Evolutionary conservation across 1,140 invertebrate species (phyloP).

Genomic region (Eumaeus atala): DNA sequence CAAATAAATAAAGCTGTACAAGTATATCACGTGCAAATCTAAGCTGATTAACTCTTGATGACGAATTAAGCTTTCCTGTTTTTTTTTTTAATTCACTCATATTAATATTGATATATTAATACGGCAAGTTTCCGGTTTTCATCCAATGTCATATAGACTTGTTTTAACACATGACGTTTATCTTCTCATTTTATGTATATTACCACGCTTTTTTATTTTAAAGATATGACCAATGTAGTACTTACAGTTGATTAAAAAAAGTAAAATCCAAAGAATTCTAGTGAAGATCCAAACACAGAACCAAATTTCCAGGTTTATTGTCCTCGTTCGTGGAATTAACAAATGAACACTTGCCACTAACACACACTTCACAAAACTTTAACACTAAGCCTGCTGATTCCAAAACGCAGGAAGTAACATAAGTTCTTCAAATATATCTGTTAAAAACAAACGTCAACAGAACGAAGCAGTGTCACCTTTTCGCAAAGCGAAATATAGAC

Average conservation of each 20-base stretch:
- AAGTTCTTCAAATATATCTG: constrained; percentile 62
- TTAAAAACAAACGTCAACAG: constrained; percentile 59
- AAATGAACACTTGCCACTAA: constrained; percentile 44
- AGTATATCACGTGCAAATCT: not conserved
- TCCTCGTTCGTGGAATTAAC: not conserved
- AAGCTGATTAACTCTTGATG: constrained; percentile 1
- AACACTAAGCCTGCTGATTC: constrained; percentile 54
- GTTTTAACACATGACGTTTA: no score
- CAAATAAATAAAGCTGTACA: not conserved
- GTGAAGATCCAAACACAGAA: not conserved
- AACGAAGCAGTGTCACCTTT: constrained; percentile 54
- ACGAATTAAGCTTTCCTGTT: not conserved
- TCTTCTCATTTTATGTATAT: no score
- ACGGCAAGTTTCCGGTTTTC: constrained; percentile 4
- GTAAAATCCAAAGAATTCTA: no score
- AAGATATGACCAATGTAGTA: no score
- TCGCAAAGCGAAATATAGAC: constrained; percentile 60
- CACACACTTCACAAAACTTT: constrained; percentile 47
- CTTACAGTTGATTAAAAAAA: no score
- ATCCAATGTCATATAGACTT: constrained; percentile 3
- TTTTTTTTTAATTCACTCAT: not conserved
- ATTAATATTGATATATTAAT: not conserved
- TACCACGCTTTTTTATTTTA: no score
- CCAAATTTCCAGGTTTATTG: constrained; percentile 23
- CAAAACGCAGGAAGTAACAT: constrained; percentile 58